phyloP scores from a whole-genome alignment of 2,888 invertebrate genomes.

The Hyles lineata region DNA sequence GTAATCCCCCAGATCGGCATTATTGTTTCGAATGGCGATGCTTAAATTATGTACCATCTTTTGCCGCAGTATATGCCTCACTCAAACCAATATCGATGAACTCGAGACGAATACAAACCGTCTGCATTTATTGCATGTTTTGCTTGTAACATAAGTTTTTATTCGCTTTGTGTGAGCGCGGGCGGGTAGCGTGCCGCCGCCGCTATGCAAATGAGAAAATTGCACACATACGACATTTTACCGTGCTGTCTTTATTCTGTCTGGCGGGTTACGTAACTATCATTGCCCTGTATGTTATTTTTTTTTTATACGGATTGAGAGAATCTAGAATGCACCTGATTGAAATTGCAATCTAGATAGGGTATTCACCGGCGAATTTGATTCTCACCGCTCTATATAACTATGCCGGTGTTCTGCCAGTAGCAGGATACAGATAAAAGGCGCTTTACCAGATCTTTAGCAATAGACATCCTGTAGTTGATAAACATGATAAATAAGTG shows the following conservation, averaged over 20 bases:
- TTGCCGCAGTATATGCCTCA: background rate
- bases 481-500: too few species aligned
- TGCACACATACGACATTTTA: slow-evolving; percentile 35
- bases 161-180: slow-evolving; percentile 14
- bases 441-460: too few species aligned
- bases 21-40: too few species aligned
- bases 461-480: too few species aligned
- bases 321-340: too few species aligned
- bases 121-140: slow-evolving; percentile 20
- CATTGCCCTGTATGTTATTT: background rate
- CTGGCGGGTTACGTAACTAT: background rate
- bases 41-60: too few species aligned
- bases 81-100: slow-evolving; percentile 14
- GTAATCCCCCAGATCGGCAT: too few species aligned
- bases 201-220: slow-evolving; percentile 32
- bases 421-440: too few species aligned
- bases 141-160: slow-evolving; percentile 16
- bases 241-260: slow-evolving; percentile 14
- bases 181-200: slow-evolving; percentile 18
- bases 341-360: too few species aligned
- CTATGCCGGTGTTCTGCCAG: too few species aligned
- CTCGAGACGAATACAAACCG: background rate
- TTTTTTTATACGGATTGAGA: background rate
- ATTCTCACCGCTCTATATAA: too few species aligned
- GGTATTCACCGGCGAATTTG: too few species aligned